These are phyloP conservation scores for Cephus pygmeus DNA, from an alignment of 2,888 invertebrate genomes.

Conservation along the genomic window DNA sequence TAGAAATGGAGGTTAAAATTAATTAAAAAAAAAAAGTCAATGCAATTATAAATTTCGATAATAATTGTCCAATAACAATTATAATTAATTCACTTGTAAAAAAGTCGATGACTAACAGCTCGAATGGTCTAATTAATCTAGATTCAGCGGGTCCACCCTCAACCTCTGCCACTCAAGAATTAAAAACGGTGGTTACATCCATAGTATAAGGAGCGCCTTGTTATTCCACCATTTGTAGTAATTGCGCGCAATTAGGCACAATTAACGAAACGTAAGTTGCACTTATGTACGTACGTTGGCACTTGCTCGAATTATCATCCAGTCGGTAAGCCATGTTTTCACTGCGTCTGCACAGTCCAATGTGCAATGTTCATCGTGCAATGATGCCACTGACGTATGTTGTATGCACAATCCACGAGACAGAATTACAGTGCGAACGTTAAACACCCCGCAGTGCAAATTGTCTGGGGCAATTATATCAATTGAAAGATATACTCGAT, in stretches of 20 bases:
- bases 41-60: background rate
- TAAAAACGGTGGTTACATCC: conserved; percentile 36
- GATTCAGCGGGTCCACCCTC: conserved; percentile 34
- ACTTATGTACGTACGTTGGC: conserved; percentile 27
- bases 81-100: background rate
- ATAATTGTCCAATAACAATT: background rate
- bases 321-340: conserved; percentile 6
- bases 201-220: conserved; percentile 38
- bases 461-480: background rate
- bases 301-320: conserved; percentile 38
- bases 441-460: background rate
- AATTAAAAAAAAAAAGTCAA: background rate
- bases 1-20: background rate
- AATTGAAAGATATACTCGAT: background rate
- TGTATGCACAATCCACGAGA: background rate
- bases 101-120: background rate
- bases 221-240: conserved; percentile 61
- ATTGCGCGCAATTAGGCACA: conserved; percentile 60
- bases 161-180: background rate
- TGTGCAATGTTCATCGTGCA: background rate
- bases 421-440: background rate
- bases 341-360: background rate
- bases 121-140: conserved; percentile 40
- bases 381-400: background rate
- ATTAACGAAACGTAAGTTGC: conserved; percentile 43